Base-by-base conservation (phyloP, 2,888 invertebrate species). In the Alentia gelatinosa region DNA sequence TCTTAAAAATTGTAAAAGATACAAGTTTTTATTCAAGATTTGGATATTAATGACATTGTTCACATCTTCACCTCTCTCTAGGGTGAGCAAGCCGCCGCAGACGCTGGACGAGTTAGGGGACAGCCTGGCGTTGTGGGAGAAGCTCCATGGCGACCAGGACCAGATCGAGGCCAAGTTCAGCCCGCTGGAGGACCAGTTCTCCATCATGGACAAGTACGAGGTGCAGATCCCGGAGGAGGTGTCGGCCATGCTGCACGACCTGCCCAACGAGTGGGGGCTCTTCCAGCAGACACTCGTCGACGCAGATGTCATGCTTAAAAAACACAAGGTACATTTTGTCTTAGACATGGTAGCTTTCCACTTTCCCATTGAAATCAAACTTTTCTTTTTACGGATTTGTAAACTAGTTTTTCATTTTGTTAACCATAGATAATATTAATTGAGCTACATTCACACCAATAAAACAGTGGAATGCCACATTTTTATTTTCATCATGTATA, bases 111-210 rank as follows among this genome's bases (percentile, higher is more conserved):
- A 98, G 94, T 97, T 98, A 94, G 97, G 98, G 91, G 96, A 97
- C 40, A 97, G 97, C 30, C 97, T 98, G 90, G 96, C 97, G 37
- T 97, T 98, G 5, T 98, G 97, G 95, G 97, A 98, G 90, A 97
- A 97, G 42, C 96, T 98, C 68, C 96, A 97, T 63, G 96, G 96
- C 33, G 98, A 98, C 94, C 96, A 97, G 89, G 95, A 97, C 0
- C 93, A 94, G 0, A 97, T 97, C 91, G 98, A 98, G 95, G 96
- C 96, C 88, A 97, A 97, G 92, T 98, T 98, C 95, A 97, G 97
- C 0, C 97, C 97, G 5, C 97, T 98, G 92, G 96, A 97, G 89
- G 98, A 98, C 90, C 97, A 98, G 95, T 98, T 98, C 96, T 96
- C 93, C 75, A 96, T 96, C 91, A 93, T 96, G 92, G 95, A 95